A percentile compares a stretch with the other conserved stretches of the same genome.
Conservation (phyloP, 2,113 vertebrate genomes). For the Nothobranchius furzeri region DNA sequence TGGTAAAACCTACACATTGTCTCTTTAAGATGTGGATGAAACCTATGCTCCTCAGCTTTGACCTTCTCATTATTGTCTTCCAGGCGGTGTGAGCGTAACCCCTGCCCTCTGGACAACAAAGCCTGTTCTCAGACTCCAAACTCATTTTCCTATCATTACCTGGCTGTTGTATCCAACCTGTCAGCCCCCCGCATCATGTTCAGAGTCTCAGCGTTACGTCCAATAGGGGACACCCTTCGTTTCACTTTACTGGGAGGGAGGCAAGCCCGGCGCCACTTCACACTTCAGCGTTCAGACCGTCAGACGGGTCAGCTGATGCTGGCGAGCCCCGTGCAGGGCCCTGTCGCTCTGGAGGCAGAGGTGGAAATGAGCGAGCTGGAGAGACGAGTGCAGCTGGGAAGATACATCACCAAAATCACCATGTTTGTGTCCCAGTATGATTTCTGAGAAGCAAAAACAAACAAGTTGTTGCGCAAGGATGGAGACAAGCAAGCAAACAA, state of each 20-base stretch:
- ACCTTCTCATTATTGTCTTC: slow-evolving; percentile 10
- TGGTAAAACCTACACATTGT: background rate
- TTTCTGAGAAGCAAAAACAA: slow-evolving; percentile 69
- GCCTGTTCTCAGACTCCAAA: slow-evolving; percentile 81
- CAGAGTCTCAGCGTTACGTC: slow-evolving; percentile 82
- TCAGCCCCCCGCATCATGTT: slow-evolving; percentile 84
- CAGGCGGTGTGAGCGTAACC: slow-evolving; percentile 89
- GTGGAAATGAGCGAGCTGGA: slow-evolving; percentile 90
- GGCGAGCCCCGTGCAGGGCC: slow-evolving; percentile 77
- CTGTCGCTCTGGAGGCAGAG: slow-evolving; percentile 81
- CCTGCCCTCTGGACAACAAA: slow-evolving; percentile 84
- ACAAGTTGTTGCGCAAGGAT: slow-evolving; percentile 17
- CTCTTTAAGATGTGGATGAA: background rate
- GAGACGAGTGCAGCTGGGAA: slow-evolving; percentile 77
- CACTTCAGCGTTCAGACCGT: slow-evolving; percentile 80
- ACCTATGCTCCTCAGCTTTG: background rate
- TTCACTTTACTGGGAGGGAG: slow-evolving; percentile 77
- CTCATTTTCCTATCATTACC: slow-evolving; percentile 88
- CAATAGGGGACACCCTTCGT: slow-evolving; percentile 82
- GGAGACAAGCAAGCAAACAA: background rate
- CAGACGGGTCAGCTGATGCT: slow-evolving; percentile 86
- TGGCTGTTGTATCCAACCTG: slow-evolving; percentile 85
- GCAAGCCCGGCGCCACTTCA: slow-evolving; percentile 75
- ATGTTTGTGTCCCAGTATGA: slow-evolving; percentile 85
- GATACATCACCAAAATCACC: slow-evolving; percentile 86